Conservation (phyloP, 2,797 vertebrate species). For the Sebastiscus tertius region DNA sequence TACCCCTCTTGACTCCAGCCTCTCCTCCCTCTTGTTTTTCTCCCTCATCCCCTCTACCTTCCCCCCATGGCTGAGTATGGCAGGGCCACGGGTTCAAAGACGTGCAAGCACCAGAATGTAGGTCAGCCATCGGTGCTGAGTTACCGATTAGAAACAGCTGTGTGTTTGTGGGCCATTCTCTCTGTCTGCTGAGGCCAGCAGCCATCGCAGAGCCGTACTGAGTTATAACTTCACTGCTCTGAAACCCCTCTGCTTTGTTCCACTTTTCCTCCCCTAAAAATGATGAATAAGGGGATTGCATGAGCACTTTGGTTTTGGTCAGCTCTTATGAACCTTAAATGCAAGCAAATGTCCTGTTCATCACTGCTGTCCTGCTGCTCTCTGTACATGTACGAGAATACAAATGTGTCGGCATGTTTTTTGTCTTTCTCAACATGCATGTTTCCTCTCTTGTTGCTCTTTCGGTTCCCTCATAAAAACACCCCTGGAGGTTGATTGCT, state of each 20-base stretch:
- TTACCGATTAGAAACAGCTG: conserved; percentile 88
- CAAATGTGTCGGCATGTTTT: conserved; percentile 17
- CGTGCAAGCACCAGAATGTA: conserved; percentile 82
- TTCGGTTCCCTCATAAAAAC: conserved; percentile 41
- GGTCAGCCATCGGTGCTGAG: conserved; percentile 83
- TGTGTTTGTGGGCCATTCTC: conserved; percentile 74
- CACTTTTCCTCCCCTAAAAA: conserved; percentile 30
- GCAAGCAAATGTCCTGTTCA: conserved; percentile 14
- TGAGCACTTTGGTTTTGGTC: conserved; percentile 17
- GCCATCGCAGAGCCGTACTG: conserved; percentile 33
- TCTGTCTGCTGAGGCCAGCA: conserved; percentile 60
- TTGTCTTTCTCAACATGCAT: conserved; percentile 3
- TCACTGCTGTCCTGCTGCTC: not conserved
- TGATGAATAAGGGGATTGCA: conserved; percentile 47
- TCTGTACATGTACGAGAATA: not conserved
- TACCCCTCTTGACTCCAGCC: conserved; percentile 45
- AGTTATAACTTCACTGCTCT: conserved; percentile 29
- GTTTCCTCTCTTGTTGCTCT: conserved; percentile 31
- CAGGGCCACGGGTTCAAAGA: conserved; percentile 80
- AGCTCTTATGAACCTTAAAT: conserved; percentile 17
- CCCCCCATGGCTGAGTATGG: conserved; percentile 76
- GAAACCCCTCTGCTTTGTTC: conserved; percentile 27
- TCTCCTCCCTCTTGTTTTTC: conserved; percentile 75
- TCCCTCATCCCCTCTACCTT: conserved; percentile 63
- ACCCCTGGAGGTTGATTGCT: conserved; percentile 41